A percentile compares a stretch with the other conserved stretches of the same genome.
phyloP scores from a whole-genome alignment of 2,888 invertebrate species.

The Stenodera caucasica region DNA sequence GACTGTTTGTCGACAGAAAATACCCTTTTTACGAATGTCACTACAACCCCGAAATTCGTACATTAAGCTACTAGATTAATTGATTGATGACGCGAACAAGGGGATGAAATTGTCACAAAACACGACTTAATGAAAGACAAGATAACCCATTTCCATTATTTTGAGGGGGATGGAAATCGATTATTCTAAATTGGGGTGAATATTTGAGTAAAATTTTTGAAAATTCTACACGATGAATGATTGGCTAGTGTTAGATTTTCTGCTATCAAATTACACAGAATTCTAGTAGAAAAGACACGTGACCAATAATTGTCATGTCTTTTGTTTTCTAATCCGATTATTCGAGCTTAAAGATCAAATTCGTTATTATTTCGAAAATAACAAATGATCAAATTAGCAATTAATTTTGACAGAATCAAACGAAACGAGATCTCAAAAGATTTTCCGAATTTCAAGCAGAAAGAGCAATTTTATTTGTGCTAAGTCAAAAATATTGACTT shows the following conservation, averaged over 20 bases:
- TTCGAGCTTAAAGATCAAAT: not conserved
- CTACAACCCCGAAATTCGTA: conserved; percentile 29
- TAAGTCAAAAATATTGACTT: too few species aligned
- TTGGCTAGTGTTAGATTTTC: too few species aligned
- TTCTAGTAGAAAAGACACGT: conserved; percentile 12
- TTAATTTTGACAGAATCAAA: not conserved
- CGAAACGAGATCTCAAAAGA: too few species aligned
- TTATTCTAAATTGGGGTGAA: conserved; percentile 11
- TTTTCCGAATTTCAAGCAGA: too few species aligned
- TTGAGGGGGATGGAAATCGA: too few species aligned
- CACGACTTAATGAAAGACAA: conserved; percentile 16
- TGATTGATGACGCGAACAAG: conserved; percentile 33
- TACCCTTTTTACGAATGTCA: conserved; percentile 25
- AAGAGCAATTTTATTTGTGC: too few species aligned
- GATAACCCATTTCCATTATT: conserved; percentile 5
- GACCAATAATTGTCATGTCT: conserved; percentile 17
- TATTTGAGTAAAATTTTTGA: not conserved
- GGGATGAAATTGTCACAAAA: conserved; percentile 31
- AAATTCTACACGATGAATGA: too few species aligned
- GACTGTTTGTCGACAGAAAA: conserved; percentile 21
- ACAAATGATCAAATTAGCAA: not conserved
- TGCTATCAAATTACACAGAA: conserved; percentile 1
- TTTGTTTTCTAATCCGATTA: conserved; percentile 14
- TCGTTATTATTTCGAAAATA: not conserved
- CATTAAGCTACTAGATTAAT: conserved; percentile 33